Percentiles rank a stretch among this genome's conserved stretches.
Conservation (phyloP, 1,140 invertebrate species). For the Cherax quadricarinatus region DNA sequence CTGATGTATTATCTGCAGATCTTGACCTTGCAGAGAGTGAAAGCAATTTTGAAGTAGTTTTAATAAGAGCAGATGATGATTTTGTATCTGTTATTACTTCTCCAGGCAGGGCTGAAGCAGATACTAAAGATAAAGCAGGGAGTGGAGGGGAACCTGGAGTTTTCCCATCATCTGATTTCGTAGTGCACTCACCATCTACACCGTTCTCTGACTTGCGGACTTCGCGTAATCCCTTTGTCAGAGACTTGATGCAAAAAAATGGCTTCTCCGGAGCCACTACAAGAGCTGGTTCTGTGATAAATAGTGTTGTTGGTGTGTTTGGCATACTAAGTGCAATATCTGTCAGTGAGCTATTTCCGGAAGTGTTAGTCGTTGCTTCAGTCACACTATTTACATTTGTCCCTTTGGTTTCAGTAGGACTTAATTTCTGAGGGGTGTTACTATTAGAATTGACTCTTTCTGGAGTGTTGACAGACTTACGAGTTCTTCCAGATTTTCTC, state of each 20-base stretch:
- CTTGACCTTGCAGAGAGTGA: constrained; percentile 42
- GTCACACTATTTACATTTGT: not conserved
- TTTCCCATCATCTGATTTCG: constrained; percentile 23
- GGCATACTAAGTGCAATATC: constrained; percentile 15
- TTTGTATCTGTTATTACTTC: constrained; percentile 27
- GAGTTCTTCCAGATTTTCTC: constrained; percentile 50
- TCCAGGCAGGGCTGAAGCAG: constrained; percentile 1
- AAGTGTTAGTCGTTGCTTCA: not conserved
- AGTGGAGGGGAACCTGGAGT: not conserved
- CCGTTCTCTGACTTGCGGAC: constrained; percentile 70
- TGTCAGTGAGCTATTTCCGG: constrained; percentile 25
- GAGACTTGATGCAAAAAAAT: constrained; percentile 39
- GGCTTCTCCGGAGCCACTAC: constrained; percentile 25
- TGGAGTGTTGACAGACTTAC: constrained; percentile 28
- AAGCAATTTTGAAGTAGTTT: constrained; percentile 32
- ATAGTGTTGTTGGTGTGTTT: constrained; percentile 33
- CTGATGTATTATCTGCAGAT: constrained; percentile 36
- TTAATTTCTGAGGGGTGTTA: constrained; percentile 29
- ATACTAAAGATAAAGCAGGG: not conserved
- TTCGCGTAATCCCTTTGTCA: constrained; percentile 70
- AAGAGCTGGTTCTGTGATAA: constrained; percentile 30
- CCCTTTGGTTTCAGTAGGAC: constrained; percentile 21
- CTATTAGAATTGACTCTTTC: constrained; percentile 23
- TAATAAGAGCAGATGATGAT: constrained; percentile 28
- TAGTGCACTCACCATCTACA: constrained; percentile 23